A percentile compares a stretch with the other conserved stretches of the same genome.
These are phyloP conservation scores for Corynorhinus townsendii DNA, from an alignment of 2,113 vertebrate species.

Conservation along the genomic window DNA sequence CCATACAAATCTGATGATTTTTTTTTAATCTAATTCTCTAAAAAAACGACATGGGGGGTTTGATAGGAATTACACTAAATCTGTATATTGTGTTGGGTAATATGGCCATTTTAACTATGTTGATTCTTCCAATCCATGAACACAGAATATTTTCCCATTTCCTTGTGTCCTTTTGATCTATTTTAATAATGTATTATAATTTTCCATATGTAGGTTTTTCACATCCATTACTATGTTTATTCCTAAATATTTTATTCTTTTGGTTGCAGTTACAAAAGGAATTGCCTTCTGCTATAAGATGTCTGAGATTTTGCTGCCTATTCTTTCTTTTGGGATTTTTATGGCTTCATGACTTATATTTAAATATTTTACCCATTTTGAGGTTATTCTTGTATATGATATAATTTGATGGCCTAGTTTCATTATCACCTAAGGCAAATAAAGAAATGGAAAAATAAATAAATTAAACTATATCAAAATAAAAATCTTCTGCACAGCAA, in stretches of 20 bases:
- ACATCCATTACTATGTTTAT: background rate
- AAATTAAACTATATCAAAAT: too few relatives aligned
- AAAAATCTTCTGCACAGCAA: too few relatives aligned
- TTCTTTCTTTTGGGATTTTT: too few relatives aligned
- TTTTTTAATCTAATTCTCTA: background rate
- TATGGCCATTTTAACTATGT: background rate
- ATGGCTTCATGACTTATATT: too few relatives aligned
- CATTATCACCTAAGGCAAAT: too few relatives aligned
- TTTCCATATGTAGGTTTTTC: background rate
- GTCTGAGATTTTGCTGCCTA: too few relatives aligned
- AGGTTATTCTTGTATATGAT: too few relatives aligned
- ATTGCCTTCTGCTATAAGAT: background rate
- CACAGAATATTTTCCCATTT: background rate
- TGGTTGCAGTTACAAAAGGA: background rate
- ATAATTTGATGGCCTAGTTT: too few relatives aligned
- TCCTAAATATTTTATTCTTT: background rate
- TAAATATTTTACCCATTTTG: too few relatives aligned
- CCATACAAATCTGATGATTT: background rate
- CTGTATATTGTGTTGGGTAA: background rate
- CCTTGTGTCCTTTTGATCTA: background rate
- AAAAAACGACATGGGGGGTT: background rate
- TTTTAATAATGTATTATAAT: background rate
- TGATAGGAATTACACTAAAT: background rate
- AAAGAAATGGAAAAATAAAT: too few relatives aligned
- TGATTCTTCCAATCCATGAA: background rate